phyloP scores from a whole-genome alignment of 2,113 vertebrate species.

The Arenaria interpres region DNA sequence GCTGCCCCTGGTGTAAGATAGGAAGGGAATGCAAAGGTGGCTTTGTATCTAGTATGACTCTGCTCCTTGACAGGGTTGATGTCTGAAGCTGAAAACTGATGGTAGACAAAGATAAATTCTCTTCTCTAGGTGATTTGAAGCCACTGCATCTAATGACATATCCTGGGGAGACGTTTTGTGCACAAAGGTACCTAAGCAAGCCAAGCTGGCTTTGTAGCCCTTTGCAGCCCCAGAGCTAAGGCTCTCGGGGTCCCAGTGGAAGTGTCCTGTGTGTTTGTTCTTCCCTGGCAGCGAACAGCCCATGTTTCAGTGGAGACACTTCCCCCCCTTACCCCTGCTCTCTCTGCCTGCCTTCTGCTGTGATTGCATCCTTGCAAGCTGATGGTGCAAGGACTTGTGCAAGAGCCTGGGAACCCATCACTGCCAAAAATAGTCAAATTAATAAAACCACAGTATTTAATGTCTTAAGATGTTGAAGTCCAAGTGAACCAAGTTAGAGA shows the following conservation, averaged over 20 bases:
- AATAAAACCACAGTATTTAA: rapidly evolving
- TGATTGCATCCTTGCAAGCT: neutral
- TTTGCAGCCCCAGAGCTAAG: neutral
- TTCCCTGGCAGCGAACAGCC: neutral
- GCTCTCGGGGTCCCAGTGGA: too few relatives aligned
- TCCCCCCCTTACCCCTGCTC: neutral
- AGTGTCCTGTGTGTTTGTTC: neutral
- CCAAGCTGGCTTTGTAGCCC: neutral
- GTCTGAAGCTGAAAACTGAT: neutral
- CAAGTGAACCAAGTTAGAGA: neutral
- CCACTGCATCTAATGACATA: neutral
- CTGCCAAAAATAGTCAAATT: neutral
- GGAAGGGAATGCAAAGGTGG: neutral
- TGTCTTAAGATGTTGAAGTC: neutral
- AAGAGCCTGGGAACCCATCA: neutral
- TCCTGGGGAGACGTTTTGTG: neutral
- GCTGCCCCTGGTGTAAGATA: neutral
- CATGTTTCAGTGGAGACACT: neutral
- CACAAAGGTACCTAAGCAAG: neutral
- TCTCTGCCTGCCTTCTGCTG: neutral
- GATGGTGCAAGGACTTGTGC: neutral
- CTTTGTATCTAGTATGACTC: neutral
- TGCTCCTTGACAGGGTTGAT: neutral
- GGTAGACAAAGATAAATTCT: neutral
- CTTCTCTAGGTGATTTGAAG: neutral